These are phyloP conservation scores for Orycteropus afer DNA, from an alignment of 2,113 vertebrate genomes.

Conservation along the genomic window DNA sequence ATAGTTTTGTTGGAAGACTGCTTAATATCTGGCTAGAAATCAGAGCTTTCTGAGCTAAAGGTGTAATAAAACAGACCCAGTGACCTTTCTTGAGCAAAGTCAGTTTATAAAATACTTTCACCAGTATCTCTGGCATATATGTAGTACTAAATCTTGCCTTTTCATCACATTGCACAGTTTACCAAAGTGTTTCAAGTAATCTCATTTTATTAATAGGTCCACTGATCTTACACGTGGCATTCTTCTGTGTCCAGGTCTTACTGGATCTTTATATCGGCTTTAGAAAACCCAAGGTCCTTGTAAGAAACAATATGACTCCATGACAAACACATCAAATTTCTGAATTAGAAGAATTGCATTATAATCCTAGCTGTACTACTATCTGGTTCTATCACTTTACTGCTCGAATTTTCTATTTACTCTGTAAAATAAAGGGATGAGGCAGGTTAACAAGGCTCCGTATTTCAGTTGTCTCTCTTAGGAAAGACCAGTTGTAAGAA, in stretches of 20 bases:
- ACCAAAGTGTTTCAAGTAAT: not conserved
- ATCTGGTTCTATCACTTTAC: not conserved
- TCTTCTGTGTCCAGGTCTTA: not conserved
- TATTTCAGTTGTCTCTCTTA: not conserved
- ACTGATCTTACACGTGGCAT: not conserved
- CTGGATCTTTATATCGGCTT: not conserved
- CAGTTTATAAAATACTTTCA: not conserved
- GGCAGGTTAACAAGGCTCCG: not conserved
- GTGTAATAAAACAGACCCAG: not conserved
- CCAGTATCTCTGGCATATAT: not conserved
- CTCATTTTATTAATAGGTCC: not conserved
- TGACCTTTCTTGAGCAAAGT: not conserved
- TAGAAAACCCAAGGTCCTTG: slow-evolving; percentile 6
- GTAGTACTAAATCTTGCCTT: not conserved
- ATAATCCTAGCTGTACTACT: not conserved
- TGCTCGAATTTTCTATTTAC: not conserved
- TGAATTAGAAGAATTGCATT: not conserved
- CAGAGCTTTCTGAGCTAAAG: slow-evolving; percentile 1
- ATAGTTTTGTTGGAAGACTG: not conserved
- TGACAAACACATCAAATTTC: not conserved
- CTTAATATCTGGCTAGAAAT: not conserved
- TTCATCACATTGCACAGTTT: not conserved
- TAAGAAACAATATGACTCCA: slow-evolving; percentile 21
- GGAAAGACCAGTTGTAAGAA: not conserved
- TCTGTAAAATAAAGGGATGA: not conserved